Evolutionary conservation across 2,888 invertebrate species (phyloP).

Genomic region (Daptonema setosum): DNA sequence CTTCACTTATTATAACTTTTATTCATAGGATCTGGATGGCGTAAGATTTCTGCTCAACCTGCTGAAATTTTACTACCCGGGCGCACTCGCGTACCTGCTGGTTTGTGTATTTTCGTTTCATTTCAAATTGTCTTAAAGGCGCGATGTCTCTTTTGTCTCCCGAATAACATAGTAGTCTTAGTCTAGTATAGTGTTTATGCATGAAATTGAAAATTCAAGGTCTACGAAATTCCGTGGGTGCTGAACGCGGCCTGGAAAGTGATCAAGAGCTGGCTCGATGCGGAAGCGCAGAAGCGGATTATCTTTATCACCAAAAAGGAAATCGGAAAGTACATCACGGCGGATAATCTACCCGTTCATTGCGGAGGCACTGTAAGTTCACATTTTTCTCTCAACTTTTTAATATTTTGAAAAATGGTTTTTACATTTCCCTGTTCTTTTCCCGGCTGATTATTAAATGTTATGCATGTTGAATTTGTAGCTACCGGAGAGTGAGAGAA

Average conservation of each 20-base stretch:
- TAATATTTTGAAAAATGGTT: no score
- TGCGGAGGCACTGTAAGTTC: slow-evolving; percentile 16
- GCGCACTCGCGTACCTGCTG: slow-evolving; percentile 13
- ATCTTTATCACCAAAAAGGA: slow-evolving; percentile 3
- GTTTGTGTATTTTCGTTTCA: slow-evolving; percentile 20
- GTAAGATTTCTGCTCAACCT: slow-evolving; percentile 20
- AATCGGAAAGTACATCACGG: slow-evolving; percentile 14
- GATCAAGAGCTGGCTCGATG: slow-evolving; percentile 9
- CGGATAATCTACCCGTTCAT: slow-evolving; percentile 12
- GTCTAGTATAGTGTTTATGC: no score
- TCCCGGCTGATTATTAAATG: no score
- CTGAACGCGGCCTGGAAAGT: slow-evolving; percentile 20
- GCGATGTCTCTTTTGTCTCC: no score
- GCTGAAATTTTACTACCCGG: slow-evolving; percentile 21
- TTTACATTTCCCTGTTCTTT: neutral
- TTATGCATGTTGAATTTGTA: no score
- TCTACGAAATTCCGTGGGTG: slow-evolving; percentile 7
- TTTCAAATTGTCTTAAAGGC: no score
- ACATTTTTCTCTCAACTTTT: neutral
- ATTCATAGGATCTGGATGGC: slow-evolving; percentile 19
- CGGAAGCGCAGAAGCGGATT: slow-evolving; percentile 7
- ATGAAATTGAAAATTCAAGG: no score
- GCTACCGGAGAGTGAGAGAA: no score
- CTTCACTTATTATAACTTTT: no score
- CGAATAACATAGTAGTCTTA: no score